phyloP scores from a whole-genome alignment of 2,113 vertebrate species.

The Thryonomys swinderianus region DNA sequence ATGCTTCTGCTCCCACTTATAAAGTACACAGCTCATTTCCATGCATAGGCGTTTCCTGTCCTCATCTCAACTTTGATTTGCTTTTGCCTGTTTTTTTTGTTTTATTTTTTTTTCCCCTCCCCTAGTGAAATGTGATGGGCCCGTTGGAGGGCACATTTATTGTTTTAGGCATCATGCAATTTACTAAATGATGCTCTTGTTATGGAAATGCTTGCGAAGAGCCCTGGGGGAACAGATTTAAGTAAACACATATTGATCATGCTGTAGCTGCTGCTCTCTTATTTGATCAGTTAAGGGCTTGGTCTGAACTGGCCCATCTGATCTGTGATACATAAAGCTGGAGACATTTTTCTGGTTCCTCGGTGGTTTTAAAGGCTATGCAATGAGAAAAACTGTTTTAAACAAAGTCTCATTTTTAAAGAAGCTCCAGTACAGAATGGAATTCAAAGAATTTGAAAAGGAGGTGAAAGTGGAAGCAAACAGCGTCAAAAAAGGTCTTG shows the following conservation, averaged over 20 bases:
- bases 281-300: conserved; percentile 31
- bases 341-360: conserved; percentile 51
- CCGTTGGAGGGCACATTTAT: conserved; percentile 49
- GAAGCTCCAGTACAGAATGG: conserved; percentile 58
- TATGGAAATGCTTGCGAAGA: conserved; percentile 53
- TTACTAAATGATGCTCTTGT: conserved; percentile 64
- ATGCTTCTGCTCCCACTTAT: not conserved
- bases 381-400: conserved; percentile 55
- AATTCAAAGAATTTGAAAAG: conserved; percentile 75
- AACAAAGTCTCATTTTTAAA: conserved; percentile 72
- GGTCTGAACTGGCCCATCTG: conserved; percentile 12
- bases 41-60: not conserved
- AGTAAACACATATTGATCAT: conserved; percentile 64
- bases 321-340: conserved; percentile 35
- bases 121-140: not conserved
- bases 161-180: conserved; percentile 60
- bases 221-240: not conserved
- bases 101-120: no score
- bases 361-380: conserved; percentile 53
- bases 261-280: not conserved
- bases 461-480: conserved; percentile 44
- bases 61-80: not conserved
- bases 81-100: conserved; percentile 37
- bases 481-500: conserved; percentile 12
- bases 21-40: not conserved